A percentile compares a stretch with the other conserved stretches of the same genome.
Evolutionary conservation across 2,888 invertebrate species (phyloP).

Genomic region (Agrilus cyanescens): DNA sequence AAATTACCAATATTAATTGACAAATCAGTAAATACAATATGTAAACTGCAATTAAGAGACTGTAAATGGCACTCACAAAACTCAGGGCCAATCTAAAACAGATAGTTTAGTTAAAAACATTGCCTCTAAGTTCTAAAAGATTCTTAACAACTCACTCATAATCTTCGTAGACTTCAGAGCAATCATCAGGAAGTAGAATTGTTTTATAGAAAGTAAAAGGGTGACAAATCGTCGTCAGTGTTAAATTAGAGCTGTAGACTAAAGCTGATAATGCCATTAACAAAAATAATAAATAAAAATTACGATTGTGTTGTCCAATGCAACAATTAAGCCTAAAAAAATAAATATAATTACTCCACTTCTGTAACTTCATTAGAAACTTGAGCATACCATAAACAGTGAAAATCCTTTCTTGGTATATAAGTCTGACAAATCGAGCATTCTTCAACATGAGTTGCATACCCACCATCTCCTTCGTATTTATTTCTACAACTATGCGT

Average conservation of each 20-base stretch:
- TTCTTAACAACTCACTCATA: slow-evolving; percentile 48
- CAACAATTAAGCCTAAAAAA: slow-evolving; percentile 69
- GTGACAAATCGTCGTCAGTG: slow-evolving; percentile 78
- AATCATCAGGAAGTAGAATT: slow-evolving; percentile 70
- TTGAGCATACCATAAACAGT: slow-evolving; percentile 59
- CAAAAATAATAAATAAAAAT: slow-evolving; percentile 59
- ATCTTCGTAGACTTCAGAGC: slow-evolving; percentile 71
- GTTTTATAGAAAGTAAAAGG: slow-evolving; percentile 55
- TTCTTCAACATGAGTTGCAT: slow-evolving; percentile 50
- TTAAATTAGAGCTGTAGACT: slow-evolving; percentile 65
- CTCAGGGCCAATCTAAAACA: slow-evolving; percentile 13
- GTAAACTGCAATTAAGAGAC: slow-evolving; percentile 7
- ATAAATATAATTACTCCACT: slow-evolving; percentile 4
- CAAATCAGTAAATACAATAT: too few species aligned
- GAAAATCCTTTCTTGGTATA: slow-evolving; percentile 64
- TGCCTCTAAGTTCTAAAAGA: not conserved
- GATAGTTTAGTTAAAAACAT: not conserved
- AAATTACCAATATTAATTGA: too few species aligned
- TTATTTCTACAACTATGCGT: slow-evolving; percentile 21
- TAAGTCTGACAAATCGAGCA: slow-evolving; percentile 76
- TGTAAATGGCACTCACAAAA: slow-evolving; percentile 14
- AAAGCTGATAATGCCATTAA: slow-evolving; percentile 53
- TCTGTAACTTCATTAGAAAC: not conserved
- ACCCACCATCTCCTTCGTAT: slow-evolving; percentile 27
- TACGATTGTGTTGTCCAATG: slow-evolving; percentile 66